Evolutionary conservation across 2,888 invertebrate genomes (phyloP).

Genomic region (Tetheella fluctuosa): DNA sequence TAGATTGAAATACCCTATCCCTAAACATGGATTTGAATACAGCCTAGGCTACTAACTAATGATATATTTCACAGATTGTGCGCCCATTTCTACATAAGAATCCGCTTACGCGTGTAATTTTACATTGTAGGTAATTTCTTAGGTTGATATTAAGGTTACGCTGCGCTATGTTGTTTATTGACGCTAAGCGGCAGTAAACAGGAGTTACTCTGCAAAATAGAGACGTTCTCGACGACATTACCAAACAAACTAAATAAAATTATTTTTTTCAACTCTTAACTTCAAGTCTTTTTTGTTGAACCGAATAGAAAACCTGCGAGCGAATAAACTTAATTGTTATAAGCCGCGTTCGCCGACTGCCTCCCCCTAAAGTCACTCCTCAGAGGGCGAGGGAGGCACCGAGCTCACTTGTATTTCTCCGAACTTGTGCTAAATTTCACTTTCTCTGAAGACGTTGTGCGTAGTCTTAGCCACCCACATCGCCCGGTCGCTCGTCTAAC

Average conservation of each 20-base stretch:
- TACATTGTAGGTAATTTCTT: too few species aligned
- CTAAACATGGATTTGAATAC: too few species aligned
- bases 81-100: too few species aligned
- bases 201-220: background rate
- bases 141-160: too few species aligned
- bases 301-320: conserved; percentile 71
- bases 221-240: conserved; percentile 16
- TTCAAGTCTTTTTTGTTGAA: conserved; percentile 51
- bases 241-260: conserved; percentile 34
- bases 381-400: conserved; percentile 56
- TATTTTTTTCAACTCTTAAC: conserved; percentile 41
- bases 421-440: conserved; percentile 84
- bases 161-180: too few species aligned
- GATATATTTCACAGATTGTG: too few species aligned
- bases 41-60: too few species aligned
- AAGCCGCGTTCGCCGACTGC: conserved; percentile 76
- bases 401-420: conserved; percentile 78
- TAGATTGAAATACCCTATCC: too few species aligned
- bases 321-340: conserved; percentile 83
- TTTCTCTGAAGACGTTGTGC: conserved; percentile 82
- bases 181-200: background rate
- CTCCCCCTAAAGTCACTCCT: conserved; percentile 58
- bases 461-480: conserved; percentile 78
- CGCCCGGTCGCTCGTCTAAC: conserved; percentile 51
- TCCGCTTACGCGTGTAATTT: too few species aligned